Evolutionary conservation across 2,888 invertebrate species (phyloP).

Genomic region (Alsophila aescularia): DNA sequence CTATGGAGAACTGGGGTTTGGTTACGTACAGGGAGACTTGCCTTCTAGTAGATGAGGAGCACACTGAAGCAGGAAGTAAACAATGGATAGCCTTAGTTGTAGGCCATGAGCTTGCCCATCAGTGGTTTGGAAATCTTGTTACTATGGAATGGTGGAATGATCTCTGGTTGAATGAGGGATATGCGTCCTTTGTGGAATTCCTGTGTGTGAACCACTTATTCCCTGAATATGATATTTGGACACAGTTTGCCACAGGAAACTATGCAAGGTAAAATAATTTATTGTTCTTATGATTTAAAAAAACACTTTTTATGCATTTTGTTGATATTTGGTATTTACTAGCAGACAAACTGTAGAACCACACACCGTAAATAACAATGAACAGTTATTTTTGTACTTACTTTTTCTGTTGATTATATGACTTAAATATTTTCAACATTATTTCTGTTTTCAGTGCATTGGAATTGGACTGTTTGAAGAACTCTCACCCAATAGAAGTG

Average conservation of each 20-base stretch:
- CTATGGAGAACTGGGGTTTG: slow-evolving; percentile 99
- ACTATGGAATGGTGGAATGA: slow-evolving; percentile 99
- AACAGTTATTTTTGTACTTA: too few species aligned
- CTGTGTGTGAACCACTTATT: slow-evolving; percentile 96
- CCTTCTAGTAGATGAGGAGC: slow-evolving; percentile 94
- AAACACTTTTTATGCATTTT: slow-evolving; percentile 12
- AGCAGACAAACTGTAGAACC: slow-evolving; percentile 43
- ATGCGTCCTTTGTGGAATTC: slow-evolving; percentile 98
- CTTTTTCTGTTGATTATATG: too few species aligned
- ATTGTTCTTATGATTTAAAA: slow-evolving; percentile 5
- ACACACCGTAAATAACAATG: slow-evolving; percentile 41
- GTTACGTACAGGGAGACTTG: slow-evolving; percentile 97
- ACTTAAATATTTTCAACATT: too few species aligned
- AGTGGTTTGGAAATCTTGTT: slow-evolving; percentile 99
- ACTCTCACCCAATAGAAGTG: slow-evolving; percentile 98
- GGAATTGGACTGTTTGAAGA: slow-evolving; percentile 94
- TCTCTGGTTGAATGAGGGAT: slow-evolving; percentile 98
- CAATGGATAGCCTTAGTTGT: slow-evolving; percentile 95
- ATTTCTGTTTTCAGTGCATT: slow-evolving; percentile 86
- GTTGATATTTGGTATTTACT: slow-evolving; percentile 43
- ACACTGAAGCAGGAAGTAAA: slow-evolving; percentile 93
- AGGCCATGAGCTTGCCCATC: slow-evolving; percentile 97
- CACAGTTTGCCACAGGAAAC: slow-evolving; percentile 96
- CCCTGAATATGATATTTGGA: slow-evolving; percentile 98
- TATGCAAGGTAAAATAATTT: slow-evolving; percentile 83